Conservation (phyloP, 35 echinoderm and acorn worm species). For the Diadema setosum region DNA sequence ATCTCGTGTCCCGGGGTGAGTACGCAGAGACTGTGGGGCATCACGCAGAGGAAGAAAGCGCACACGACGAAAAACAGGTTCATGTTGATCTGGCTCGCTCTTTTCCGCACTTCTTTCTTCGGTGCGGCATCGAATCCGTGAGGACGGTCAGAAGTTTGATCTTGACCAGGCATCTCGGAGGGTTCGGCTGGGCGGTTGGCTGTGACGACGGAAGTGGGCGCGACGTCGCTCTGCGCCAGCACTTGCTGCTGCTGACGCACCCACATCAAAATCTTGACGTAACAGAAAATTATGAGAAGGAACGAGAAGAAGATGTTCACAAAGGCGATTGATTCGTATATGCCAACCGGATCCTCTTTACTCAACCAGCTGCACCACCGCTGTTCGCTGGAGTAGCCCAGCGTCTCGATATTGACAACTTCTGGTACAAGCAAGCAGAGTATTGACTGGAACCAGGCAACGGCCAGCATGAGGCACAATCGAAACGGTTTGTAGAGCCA, state of each 20-base stretch:
- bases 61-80: not conserved
- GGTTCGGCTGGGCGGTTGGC: not conserved
- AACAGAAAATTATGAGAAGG: slow-evolving; percentile 4
- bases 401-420: slow-evolving; percentile 4
- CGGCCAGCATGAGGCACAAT: not conserved
- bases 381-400: slow-evolving; percentile 2
- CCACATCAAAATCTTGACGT: slow-evolving; percentile 9
- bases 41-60: not conserved
- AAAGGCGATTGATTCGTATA: not conserved
- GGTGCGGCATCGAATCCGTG: not conserved
- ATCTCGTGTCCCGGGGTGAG: not conserved
- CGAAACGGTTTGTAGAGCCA: not conserved
- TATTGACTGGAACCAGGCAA: not conserved
- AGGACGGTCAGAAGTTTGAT: too few species aligned
- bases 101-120: not conserved
- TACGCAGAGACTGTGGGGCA: slow-evolving; percentile 3
- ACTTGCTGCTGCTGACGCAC: not conserved
- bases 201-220: not conserved
- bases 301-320: not conserved
- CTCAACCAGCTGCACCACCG: slow-evolving; percentile 7
- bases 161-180: too few species aligned
- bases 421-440: not conserved
- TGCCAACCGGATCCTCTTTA: not conserved
- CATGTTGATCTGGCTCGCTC: not conserved
- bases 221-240: not conserved